Conservation (phyloP, 2,113 vertebrate species). For the Budorcas taxicolor region DNA sequence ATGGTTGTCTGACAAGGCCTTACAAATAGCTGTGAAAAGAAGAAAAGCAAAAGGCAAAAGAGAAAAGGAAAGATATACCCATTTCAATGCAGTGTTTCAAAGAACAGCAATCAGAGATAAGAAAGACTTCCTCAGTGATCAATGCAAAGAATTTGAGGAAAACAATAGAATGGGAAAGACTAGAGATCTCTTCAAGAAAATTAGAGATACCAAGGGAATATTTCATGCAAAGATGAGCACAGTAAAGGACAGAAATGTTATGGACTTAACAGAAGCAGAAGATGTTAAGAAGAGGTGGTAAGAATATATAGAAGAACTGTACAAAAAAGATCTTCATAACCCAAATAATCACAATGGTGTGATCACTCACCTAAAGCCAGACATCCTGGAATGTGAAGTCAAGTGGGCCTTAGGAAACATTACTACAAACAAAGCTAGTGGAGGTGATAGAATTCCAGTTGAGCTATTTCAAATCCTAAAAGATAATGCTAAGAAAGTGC, state of each 20-base stretch:
- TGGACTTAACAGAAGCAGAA: not conserved
- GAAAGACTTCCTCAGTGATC: not conserved
- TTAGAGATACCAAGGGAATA: not conserved
- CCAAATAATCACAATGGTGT: not conserved
- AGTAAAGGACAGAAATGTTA: not conserved
- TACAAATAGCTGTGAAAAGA: not conserved
- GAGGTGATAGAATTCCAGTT: not conserved
- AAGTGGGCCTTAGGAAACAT: not conserved
- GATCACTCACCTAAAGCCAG: not conserved
- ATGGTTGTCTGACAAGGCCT: not conserved
- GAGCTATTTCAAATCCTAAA: not conserved
- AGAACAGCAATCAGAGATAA: not conserved
- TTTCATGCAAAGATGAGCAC: not conserved
- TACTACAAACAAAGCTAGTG: not conserved
- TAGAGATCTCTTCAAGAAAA: not conserved
- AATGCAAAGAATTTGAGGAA: not conserved
- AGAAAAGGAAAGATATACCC: not conserved
- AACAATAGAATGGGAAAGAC: not conserved
- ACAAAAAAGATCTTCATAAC: not conserved
- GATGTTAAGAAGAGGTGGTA: not conserved
- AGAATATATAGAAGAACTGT: not conserved
- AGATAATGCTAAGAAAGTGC: not conserved
- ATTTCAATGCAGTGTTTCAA: not conserved
- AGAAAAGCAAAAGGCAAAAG: not conserved
- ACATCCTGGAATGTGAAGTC: not conserved